Evolutionary conservation across 2,888 invertebrate species (phyloP).

Genomic region (Catocala sponsa): DNA sequence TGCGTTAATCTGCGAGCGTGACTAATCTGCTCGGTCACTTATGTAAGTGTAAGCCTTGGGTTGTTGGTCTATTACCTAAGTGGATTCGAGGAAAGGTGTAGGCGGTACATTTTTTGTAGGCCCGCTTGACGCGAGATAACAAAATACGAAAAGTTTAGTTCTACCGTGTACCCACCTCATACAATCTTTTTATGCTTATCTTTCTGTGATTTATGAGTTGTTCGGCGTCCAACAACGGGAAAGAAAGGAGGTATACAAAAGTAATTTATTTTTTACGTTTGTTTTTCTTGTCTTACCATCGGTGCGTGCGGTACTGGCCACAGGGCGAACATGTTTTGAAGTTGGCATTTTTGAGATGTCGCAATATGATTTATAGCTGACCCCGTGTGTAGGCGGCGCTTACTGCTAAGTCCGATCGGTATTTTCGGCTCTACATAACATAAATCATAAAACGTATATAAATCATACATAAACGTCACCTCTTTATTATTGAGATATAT

Average conservation of each 20-base stretch:
- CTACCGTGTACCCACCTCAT: slow-evolving; percentile 86
- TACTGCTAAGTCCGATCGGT: slow-evolving; percentile 84
- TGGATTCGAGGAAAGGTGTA: slow-evolving; percentile 76
- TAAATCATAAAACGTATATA: slow-evolving; percentile 78
- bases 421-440: slow-evolving; percentile 79
- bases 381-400: slow-evolving; percentile 81
- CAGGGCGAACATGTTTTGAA: slow-evolving; percentile 84
- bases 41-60: slow-evolving; percentile 31
- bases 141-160: slow-evolving; percentile 86
- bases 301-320: slow-evolving; percentile 84
- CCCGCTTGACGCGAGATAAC: slow-evolving; percentile 82
- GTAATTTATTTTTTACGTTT: slow-evolving; percentile 88
- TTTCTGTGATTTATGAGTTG: slow-evolving; percentile 87
- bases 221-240: slow-evolving; percentile 87
- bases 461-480: slow-evolving; percentile 71
- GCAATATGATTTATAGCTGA: slow-evolving; percentile 83
- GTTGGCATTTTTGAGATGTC: slow-evolving; percentile 88
- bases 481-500: slow-evolving; percentile 74
- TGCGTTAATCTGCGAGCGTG: slow-evolving; percentile 38
- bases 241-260: slow-evolving; percentile 87
- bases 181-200: slow-evolving; percentile 88
- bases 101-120: slow-evolving; percentile 76
- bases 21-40: slow-evolving; percentile 42
- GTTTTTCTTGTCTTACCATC: slow-evolving; percentile 85
- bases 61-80: slow-evolving; percentile 52